phyloP scores from a whole-genome alignment of 2,113 vertebrate species.

The Apteryx owenii region DNA sequence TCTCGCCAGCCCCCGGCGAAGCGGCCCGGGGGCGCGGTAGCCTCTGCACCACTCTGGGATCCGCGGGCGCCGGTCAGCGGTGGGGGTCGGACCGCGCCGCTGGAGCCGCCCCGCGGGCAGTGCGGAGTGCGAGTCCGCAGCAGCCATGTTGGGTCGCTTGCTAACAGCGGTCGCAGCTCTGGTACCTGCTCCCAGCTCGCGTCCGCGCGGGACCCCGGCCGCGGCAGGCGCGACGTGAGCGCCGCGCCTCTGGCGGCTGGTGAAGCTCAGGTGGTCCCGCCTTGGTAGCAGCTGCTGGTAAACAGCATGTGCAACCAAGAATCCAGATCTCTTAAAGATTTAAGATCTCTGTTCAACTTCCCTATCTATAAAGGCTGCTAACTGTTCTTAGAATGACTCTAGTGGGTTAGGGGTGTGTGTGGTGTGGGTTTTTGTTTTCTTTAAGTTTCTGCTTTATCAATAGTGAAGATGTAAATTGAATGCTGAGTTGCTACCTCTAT shows the following conservation, averaged over 20 bases:
- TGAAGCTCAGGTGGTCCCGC: no score
- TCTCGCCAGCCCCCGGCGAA: not conserved
- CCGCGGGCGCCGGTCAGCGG: no score
- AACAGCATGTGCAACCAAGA: rapidly evolving
- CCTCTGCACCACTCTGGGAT: no score
- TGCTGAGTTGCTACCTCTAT: rapidly evolving
- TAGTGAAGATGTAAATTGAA: not conserved
- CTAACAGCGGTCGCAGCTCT: not conserved
- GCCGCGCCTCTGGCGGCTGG: not conserved
- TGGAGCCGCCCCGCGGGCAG: not conserved
- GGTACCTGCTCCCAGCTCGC: no score
- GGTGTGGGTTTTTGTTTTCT: no score
- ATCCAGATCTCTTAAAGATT: rapidly evolving
- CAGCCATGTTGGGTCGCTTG: not conserved
- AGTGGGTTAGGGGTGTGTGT: not conserved
- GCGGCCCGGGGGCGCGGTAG: no score
- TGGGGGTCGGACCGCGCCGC: no score
- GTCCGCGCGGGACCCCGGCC: not conserved
- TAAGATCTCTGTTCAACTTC: not conserved
- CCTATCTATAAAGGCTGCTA: rapidly evolving
- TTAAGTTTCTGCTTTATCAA: not conserved
- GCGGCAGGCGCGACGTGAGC: not conserved
- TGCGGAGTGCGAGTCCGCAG: not conserved
- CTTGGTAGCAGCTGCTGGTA: not conserved
- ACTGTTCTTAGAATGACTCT: not conserved